These are phyloP conservation scores for Dermolepida albohirtum DNA, from an alignment of 2,888 invertebrate genomes.

Conservation along the genomic window DNA sequence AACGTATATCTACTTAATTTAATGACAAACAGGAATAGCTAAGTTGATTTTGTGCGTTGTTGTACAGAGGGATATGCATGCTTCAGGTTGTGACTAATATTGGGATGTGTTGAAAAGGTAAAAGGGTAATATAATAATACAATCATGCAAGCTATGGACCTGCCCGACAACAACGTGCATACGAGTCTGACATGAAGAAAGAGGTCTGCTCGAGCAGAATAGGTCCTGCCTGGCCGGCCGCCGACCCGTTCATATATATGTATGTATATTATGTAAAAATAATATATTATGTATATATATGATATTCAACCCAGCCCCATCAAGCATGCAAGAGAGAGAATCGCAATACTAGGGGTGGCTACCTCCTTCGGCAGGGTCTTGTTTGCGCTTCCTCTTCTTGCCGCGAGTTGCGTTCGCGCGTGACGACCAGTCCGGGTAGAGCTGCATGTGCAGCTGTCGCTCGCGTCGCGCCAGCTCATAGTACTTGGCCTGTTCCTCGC, in stretches of 20 bases:
- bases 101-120: slow-evolving; percentile 1
- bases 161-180: slow-evolving; percentile 58
- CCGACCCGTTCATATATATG: slow-evolving; percentile 43
- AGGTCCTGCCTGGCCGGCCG: slow-evolving; percentile 67
- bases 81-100: slow-evolving; percentile 18
- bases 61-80: slow-evolving; percentile 28
- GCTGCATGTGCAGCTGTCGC: slow-evolving; percentile 98
- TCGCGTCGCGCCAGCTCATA: slow-evolving; percentile 99
- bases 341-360: slow-evolving; percentile 68
- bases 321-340: slow-evolving; percentile 57
- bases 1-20: slow-evolving; percentile 16
- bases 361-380: slow-evolving; percentile 97
- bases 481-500: slow-evolving; percentile 99
- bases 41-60: slow-evolving; percentile 33
- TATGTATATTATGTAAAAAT: slow-evolving; percentile 43
- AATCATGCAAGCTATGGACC: slow-evolving; percentile 54
- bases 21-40: slow-evolving; percentile 11
- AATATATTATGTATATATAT: slow-evolving; percentile 11
- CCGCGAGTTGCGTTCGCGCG: slow-evolving; percentile 99
- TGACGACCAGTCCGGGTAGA: slow-evolving; percentile 99
- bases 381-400: slow-evolving; percentile 99
- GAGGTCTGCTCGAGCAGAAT: slow-evolving; percentile 59
- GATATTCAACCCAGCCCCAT: slow-evolving; percentile 47
- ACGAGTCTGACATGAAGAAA: slow-evolving; percentile 52
- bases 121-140: slow-evolving; percentile 26